Evolutionary conservation across 2,113 vertebrate genomes (phyloP), one percentile per base, ranked within the genome.

Genomic region (Fulmarus glacialis): DNA sequence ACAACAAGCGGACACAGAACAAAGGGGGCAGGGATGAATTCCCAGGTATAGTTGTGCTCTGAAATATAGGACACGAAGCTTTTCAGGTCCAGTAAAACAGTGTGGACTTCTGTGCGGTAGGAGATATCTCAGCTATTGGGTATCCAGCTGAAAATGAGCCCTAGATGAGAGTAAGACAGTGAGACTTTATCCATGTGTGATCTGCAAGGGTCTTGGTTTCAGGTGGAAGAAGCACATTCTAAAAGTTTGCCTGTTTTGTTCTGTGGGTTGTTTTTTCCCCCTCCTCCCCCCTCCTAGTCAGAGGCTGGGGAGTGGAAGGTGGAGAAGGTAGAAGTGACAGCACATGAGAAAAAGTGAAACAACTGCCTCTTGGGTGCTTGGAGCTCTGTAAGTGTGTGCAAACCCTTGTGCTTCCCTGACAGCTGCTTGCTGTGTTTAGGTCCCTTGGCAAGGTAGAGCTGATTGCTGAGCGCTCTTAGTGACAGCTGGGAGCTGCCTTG

Each of bases 261-360:
- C 59, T 15, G 5, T 80, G 53, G 15, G 14, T 11, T 71, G 48
- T 13, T 50, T 26, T 91, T 72, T 32, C 21, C 9, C 42, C 43
- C n/a, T 9, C 66, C 60, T 32, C 21, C 9, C 42, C 43, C n/a
- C 11, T 70, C 60, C 36, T 45, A 89, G 64, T 92, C 84, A 85
- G 90, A 95, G 93, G 63, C 82, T 79, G 82, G 68, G 53, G 86
- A 96, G 15, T 93, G 87, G 95, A 94, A 95, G 60, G 84, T 94
- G 91, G 73, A 87, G 66, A 88, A 92, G 82, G 95, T 85, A 85
- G 15, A 72, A 30, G 19, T 26, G 64, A 53, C 62, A 87, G 47
- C 34, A 56, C 13, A 3, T 2, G 47, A 67, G 27, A 53, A 23
- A 64, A 42, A 11, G 48, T n/a, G 53, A 43, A 68, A 12, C 12